Conservation (phyloP, 2,797 vertebrate species). For the Rallus crepitans region DNA sequence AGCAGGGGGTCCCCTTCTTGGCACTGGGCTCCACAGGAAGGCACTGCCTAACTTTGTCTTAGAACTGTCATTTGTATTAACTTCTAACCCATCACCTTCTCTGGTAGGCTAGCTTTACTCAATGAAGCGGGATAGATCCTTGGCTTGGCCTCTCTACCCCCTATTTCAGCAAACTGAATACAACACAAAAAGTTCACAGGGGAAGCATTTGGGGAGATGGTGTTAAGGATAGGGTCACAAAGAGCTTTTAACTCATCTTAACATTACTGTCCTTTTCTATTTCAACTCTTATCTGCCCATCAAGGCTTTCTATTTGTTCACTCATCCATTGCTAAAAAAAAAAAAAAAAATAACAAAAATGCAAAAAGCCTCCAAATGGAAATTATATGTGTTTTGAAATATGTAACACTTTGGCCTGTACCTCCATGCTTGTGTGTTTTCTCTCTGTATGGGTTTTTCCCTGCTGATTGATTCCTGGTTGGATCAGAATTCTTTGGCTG, state of each 20-base stretch:
- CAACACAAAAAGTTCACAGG: slow-evolving; percentile 83
- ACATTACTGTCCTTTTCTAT: slow-evolving; percentile 66
- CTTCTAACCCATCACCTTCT: slow-evolving; percentile 82
- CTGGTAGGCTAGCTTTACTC: slow-evolving; percentile 73
- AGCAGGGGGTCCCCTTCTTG: slow-evolving; percentile 65
- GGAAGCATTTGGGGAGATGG: slow-evolving; percentile 66
- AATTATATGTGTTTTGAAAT: slow-evolving; percentile 33
- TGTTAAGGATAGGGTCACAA: slow-evolving; percentile 67
- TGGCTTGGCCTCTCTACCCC: slow-evolving; percentile 72
- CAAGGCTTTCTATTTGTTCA: slow-evolving; percentile 74
- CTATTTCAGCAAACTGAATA: slow-evolving; percentile 75
- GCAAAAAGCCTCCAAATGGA: slow-evolving; percentile 22
- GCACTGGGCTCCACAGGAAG: slow-evolving; percentile 67
- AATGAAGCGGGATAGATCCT: slow-evolving; percentile 78
- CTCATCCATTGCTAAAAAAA: slow-evolving; percentile 62
- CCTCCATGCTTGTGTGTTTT: background rate
- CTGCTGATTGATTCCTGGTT: background rate
- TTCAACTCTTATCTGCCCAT: slow-evolving; percentile 74
- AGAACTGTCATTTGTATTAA: slow-evolving; percentile 80
- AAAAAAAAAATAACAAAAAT: background rate
- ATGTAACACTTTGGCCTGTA: background rate
- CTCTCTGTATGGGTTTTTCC: background rate
- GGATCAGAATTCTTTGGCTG: background rate
- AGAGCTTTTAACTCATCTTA: slow-evolving; percentile 80
- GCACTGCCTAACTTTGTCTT: slow-evolving; percentile 73